phyloP scores from a whole-genome alignment of 2,888 invertebrate genomes.

The Dione juno region DNA sequence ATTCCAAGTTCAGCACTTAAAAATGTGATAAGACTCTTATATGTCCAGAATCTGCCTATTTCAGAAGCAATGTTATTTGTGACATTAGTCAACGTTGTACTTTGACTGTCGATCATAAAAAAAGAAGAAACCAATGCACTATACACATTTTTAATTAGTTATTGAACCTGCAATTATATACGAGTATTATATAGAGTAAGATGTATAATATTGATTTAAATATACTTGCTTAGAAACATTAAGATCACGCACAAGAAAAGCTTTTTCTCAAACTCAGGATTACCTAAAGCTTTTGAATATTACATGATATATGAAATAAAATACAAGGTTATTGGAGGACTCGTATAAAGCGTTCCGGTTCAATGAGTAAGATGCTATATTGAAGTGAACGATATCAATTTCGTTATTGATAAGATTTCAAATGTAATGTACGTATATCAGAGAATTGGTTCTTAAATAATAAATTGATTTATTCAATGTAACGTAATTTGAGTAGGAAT shows the following conservation, averaged over 20 bases:
- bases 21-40: too few relatives aligned
- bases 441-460: constrained; percentile 9
- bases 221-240: neutral
- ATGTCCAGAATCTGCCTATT: too few relatives aligned
- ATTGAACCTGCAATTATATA: too few relatives aligned
- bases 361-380: constrained; percentile 59
- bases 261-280: constrained; percentile 22
- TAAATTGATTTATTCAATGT: constrained; percentile 1
- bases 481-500: neutral
- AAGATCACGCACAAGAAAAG: neutral
- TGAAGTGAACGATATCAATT: constrained; percentile 50
- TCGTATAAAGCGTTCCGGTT: constrained; percentile 47
- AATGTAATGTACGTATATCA: neutral
- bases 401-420: constrained; percentile 27
- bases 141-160: too few relatives aligned
- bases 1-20: too few relatives aligned
- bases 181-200: too few relatives aligned
- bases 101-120: too few relatives aligned
- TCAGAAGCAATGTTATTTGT: too few relatives aligned
- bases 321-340: constrained; percentile 33
- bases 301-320: constrained; percentile 28
- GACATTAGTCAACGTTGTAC: too few relatives aligned
- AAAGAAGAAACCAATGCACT: too few relatives aligned
- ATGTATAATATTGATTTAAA: too few relatives aligned
- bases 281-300: constrained; percentile 9